Conservation (phyloP, 2,113 vertebrate genomes). For the Turnix velox region DNA sequence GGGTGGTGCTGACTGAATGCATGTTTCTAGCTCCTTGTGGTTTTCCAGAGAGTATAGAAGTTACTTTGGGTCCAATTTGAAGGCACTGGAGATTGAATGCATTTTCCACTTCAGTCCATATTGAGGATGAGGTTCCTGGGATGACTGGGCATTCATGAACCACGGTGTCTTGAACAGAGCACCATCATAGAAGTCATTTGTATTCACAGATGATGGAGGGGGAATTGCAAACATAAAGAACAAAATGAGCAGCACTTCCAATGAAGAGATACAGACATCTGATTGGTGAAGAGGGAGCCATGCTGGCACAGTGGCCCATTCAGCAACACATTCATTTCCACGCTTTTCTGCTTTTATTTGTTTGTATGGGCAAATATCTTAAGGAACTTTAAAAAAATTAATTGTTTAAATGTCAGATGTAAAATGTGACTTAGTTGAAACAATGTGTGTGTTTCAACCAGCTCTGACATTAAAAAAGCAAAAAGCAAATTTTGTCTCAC, state of each 20-base stretch:
- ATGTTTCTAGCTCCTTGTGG: not conserved
- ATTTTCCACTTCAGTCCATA: not conserved
- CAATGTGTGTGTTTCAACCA: slow-evolving; percentile 11
- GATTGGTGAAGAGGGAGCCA: not conserved
- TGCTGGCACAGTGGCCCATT: not conserved
- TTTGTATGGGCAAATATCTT: not conserved
- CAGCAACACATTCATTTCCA: not conserved
- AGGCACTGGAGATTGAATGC: not conserved
- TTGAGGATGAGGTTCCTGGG: not conserved
- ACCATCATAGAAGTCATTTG: not conserved
- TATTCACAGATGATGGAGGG: fast-evolving
- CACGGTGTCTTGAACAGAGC: fast-evolving
- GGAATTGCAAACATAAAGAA: not conserved
- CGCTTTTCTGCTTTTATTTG: not conserved
- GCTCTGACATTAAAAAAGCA: slow-evolving; percentile 23
- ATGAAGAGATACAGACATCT: not conserved
- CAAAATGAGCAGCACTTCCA: not conserved
- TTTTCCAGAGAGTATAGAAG: not conserved
- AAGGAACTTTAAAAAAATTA: not conserved
- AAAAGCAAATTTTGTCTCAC: slow-evolving; percentile 40
- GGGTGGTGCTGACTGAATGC: not conserved
- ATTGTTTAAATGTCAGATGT: not conserved
- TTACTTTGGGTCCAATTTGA: not conserved
- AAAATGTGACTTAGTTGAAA: slow-evolving; percentile 39
- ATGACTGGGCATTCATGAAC: not conserved